Conservation (phyloP, 2,888 invertebrate genomes). For the Amorpha juglandis region DNA sequence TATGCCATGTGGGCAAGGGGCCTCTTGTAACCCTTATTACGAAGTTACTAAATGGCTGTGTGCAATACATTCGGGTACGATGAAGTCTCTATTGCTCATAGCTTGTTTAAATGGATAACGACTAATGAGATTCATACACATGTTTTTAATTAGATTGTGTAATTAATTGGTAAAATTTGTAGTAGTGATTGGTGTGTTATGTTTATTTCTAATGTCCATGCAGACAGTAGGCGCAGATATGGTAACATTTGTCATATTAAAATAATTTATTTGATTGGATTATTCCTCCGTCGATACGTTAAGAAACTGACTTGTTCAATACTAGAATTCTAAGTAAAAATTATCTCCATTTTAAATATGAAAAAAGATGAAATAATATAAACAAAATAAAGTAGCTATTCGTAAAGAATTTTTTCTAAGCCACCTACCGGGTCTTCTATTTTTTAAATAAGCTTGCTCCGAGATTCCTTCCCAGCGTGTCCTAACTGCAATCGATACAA, state of each 20-base stretch:
- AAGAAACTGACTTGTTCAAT: no score
- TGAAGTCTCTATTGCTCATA: conserved; percentile 56
- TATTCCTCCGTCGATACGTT: no score
- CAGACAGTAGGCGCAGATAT: not conserved
- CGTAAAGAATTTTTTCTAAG: no score
- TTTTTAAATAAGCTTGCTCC: not conserved
- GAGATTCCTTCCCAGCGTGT: not conserved
- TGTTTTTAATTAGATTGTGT: conserved; percentile 29
- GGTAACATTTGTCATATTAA: not conserved
- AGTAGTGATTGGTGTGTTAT: not conserved
- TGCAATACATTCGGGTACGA: conserved; percentile 53
- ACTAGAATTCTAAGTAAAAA: no score
- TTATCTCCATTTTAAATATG: no score
- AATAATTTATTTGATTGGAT: not conserved
- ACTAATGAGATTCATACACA: conserved; percentile 19
- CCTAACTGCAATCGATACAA: not conserved
- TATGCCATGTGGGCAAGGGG: conserved; percentile 47
- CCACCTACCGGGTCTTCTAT: not conserved
- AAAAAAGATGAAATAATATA: no score
- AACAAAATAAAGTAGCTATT: no score
- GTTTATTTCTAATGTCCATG: not conserved
- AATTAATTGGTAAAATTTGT: not conserved
- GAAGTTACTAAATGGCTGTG: conserved; percentile 70
- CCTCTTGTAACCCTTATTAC: conserved; percentile 66
- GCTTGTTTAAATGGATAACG: conserved; percentile 44